Conservation (phyloP, 64 coral and sea anemone genomes). For the Hydrozoanthus tunicans region DNA sequence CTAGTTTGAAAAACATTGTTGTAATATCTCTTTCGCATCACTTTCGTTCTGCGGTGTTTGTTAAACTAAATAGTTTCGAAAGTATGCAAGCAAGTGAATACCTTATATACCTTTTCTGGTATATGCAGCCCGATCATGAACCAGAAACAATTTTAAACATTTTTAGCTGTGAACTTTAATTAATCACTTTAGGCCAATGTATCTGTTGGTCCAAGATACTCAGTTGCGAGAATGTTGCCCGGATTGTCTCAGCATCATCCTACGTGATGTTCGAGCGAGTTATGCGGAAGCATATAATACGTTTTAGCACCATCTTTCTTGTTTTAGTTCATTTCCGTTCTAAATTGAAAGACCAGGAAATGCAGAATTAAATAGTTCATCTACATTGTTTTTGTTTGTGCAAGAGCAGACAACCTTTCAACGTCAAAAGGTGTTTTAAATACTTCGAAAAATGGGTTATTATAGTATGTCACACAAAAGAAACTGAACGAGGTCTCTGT, state of each 20-base stretch:
- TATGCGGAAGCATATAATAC: not conserved
- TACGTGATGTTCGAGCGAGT: conserved; percentile 7
- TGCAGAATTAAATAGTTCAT: not conserved
- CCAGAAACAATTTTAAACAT: not conserved
- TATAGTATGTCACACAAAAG: not conserved
- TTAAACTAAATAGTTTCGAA: not conserved
- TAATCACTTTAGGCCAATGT: not conserved
- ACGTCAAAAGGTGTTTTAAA: not conserved
- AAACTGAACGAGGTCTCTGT: no score
- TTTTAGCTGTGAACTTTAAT: not conserved
- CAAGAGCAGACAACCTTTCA: not conserved
- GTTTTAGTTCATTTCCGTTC: not conserved
- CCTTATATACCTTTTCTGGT: not conserved
- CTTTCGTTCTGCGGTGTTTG: not conserved
- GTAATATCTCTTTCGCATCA: not conserved
- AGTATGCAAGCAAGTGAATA: not conserved
- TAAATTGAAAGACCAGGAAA: conserved; percentile 12
- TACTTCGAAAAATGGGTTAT: not conserved
- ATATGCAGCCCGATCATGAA: no score
- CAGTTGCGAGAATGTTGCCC: no score
- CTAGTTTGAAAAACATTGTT: not conserved
- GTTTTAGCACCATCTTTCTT: not conserved
- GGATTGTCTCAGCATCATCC: not conserved
- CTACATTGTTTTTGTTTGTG: not conserved
- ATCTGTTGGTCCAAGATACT: no score